Evolutionary conservation across 53 echinoderm and acorn worm genomes (phyloP).

Genomic region (Hippasteria phrygiana): DNA sequence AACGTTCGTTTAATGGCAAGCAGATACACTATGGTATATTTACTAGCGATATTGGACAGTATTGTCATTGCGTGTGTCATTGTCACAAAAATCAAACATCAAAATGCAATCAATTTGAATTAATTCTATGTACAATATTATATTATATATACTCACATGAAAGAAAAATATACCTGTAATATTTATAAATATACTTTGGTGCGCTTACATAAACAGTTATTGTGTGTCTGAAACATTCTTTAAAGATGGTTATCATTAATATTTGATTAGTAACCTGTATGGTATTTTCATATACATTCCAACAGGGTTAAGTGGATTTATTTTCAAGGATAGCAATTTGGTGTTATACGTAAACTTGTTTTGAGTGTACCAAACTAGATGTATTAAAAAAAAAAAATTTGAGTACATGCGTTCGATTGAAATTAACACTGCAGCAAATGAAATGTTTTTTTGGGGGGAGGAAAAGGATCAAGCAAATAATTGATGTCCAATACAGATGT

Average conservation of each 20-base stretch:
- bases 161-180: slow-evolving; percentile 39
- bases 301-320: background rate
- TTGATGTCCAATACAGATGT: too few species aligned
- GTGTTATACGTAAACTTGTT: too few species aligned
- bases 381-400: too few species aligned
- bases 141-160: slow-evolving; percentile 51
- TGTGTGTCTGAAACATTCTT: background rate
- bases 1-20: too few species aligned
- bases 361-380: too few species aligned
- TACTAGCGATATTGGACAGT: too few species aligned
- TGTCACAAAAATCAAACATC: background rate
- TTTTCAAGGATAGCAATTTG: background rate
- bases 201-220: slow-evolving; percentile 39
- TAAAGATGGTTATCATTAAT: background rate
- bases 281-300: slow-evolving; percentile 1
- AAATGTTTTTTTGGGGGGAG: too few species aligned
- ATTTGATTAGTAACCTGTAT: background rate
- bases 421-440: too few species aligned
- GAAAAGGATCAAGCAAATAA: too few species aligned
- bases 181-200: slow-evolving; percentile 54
- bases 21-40: too few species aligned
- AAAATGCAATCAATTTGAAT: slow-evolving; percentile 32
- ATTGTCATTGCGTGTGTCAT: too few species aligned
- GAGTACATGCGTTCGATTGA: too few species aligned
- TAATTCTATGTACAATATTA: slow-evolving; percentile 24